These are phyloP conservation scores for Seriola aureovittata DNA, from an alignment of 2,113 vertebrate species.

Conservation along the genomic window DNA sequence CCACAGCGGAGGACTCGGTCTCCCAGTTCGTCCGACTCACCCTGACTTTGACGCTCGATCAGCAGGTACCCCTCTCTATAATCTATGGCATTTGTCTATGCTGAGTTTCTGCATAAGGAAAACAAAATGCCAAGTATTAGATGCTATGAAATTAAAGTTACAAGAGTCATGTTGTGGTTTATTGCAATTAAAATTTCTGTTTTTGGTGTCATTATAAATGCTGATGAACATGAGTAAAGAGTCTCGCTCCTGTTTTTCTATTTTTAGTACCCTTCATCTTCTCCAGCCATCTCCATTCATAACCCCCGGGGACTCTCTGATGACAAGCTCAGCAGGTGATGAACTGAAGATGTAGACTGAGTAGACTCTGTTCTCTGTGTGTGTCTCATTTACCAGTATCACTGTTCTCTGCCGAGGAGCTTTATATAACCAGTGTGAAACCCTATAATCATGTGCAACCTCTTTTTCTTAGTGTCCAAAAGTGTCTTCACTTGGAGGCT, in stretches of 20 bases:
- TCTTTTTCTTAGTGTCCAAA: slow-evolving; percentile 74
- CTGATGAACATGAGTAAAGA: not conserved
- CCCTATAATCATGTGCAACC: not conserved
- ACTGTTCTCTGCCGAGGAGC: not conserved
- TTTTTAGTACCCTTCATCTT: slow-evolving; percentile 76
- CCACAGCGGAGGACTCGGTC: slow-evolving; percentile 92
- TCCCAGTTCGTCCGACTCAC: slow-evolving; percentile 94
- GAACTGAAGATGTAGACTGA: not conserved
- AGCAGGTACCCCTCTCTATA: slow-evolving; percentile 81
- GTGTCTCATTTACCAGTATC: not conserved
- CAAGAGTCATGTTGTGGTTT: not conserved
- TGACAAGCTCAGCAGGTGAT: slow-evolving; percentile 92
- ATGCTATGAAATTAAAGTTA: not conserved
- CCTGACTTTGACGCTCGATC: slow-evolving; percentile 88
- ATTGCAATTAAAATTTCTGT: too few relatives aligned
- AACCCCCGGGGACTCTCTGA: slow-evolving; percentile 95
- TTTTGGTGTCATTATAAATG: too few relatives aligned
- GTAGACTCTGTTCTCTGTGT: not conserved
- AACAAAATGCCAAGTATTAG: not conserved
- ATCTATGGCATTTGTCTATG: too few relatives aligned
- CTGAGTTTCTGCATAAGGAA: not conserved
- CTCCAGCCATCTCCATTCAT: slow-evolving; percentile 87
- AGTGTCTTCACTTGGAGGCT: slow-evolving; percentile 83
- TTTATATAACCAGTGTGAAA: not conserved
- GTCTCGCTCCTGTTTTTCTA: not conserved